These are phyloP conservation scores for Ariopsis seemanni DNA, from an alignment of 2,113 vertebrate genomes.

Conservation along the genomic window DNA sequence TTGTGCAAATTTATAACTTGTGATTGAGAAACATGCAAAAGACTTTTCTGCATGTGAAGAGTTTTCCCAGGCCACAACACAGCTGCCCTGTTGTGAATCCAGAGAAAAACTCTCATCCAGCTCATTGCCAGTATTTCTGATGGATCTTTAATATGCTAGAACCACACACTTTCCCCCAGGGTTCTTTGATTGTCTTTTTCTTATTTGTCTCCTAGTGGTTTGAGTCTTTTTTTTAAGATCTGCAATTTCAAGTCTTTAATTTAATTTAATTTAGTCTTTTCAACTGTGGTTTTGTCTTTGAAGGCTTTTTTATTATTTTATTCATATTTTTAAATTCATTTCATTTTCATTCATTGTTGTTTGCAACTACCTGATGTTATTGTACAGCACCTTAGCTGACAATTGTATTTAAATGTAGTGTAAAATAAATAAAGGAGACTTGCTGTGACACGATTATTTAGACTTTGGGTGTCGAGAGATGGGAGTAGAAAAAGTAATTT, in stretches of 20 bases:
- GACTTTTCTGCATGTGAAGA: background rate
- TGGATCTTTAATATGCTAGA: background rate
- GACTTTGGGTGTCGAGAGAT: background rate
- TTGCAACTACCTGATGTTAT: background rate
- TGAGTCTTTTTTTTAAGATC: background rate
- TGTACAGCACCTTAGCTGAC: background rate
- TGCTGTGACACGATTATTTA: too few species aligned
- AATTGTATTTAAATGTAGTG: background rate
- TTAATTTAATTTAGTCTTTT: background rate
- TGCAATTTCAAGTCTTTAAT: background rate
- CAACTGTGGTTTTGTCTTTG: background rate
- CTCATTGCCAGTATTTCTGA: background rate
- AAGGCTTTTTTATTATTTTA: background rate
- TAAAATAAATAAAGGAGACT: background rate
- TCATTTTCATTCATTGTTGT: background rate
- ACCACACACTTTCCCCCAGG: background rate
- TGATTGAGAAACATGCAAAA: background rate
- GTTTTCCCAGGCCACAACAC: background rate
- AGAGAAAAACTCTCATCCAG: background rate
- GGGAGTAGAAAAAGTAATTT: background rate
- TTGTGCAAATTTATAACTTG: too few species aligned
- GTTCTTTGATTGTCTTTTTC: background rate
- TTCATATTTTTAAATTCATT: background rate
- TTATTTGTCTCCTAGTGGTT: background rate
- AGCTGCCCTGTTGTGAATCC: slow-evolving; percentile 5